Conservation (phyloP, 2,888 invertebrate genomes). For the Sylvicola fuscatus region DNA sequence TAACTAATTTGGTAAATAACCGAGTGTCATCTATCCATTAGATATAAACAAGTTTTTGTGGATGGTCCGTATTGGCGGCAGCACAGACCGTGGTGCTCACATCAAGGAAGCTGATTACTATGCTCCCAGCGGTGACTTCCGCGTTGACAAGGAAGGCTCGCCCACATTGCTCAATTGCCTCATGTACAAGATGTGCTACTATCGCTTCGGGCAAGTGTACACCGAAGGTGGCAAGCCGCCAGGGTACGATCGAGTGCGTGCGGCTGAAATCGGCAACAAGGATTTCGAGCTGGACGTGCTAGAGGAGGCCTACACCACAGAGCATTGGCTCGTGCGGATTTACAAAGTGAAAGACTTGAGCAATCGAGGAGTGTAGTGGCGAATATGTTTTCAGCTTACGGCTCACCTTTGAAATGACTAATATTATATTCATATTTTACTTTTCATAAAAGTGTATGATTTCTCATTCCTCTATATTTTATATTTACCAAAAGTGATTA, state of each 20-base stretch:
- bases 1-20: not conserved
- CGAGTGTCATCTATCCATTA: constrained; percentile 14
- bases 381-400: not conserved
- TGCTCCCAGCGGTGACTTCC: constrained; percentile 86
- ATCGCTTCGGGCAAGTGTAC: constrained; percentile 90
- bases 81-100: constrained; percentile 83
- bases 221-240: constrained; percentile 90
- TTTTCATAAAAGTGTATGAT: no score
- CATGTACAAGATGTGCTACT: constrained; percentile 99
- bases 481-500: no score
- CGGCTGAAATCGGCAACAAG: constrained; percentile 97
- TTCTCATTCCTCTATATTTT: no score
- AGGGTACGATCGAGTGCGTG: constrained; percentile 89
- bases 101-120: constrained; percentile 96
- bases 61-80: constrained; percentile 97
- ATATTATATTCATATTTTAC: no score
- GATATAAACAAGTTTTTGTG: constrained; percentile 98
- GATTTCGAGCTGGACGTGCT: constrained; percentile 94
- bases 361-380: constrained; percentile 55
- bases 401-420: no score
- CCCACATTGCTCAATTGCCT: constrained; percentile 82
- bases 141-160: constrained; percentile 89
- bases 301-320: constrained; percentile 98
- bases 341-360: constrained; percentile 92
- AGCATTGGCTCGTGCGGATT: constrained; percentile 97